Evolutionary conservation across 2,113 vertebrate species (phyloP).

Genomic region (Pelecanoides urinatrix): DNA sequence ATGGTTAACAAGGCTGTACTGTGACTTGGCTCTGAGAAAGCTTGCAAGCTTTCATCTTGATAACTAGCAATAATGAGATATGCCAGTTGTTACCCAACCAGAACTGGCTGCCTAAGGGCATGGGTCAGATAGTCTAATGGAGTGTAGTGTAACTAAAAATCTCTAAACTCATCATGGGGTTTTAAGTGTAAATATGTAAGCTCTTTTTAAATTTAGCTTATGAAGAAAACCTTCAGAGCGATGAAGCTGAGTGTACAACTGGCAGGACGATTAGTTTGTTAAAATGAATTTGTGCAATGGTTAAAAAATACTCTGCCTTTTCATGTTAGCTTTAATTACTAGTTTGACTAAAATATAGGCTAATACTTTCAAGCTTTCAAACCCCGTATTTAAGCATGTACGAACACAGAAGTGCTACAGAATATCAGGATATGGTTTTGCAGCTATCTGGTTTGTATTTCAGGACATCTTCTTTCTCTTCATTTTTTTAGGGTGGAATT

Average conservation of each 20-base stretch:
- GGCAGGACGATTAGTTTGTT: neutral
- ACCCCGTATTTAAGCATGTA: neutral
- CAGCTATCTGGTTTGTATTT: neutral
- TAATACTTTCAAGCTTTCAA: neutral
- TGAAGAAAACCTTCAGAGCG: neutral
- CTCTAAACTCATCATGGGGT: neutral
- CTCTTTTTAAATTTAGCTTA: neutral
- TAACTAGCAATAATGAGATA: neutral
- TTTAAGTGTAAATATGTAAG: neutral
- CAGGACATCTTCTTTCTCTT: neutral
- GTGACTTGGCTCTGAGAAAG: neutral
- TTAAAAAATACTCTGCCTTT: neutral
- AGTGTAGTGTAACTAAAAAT: neutral
- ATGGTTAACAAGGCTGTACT: neutral
- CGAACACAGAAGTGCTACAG: neutral
- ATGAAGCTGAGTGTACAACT: neutral
- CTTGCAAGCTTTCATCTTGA: neutral
- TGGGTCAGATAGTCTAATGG: neutral
- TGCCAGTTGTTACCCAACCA: neutral
- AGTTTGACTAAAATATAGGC: neutral
- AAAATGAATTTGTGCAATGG: neutral
- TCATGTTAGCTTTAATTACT: neutral
- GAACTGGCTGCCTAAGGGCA: neutral
- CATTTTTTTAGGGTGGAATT: neutral
- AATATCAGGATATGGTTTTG: neutral